Base-by-base conservation (phyloP, 2,888 invertebrate species). In the Nephrotoma appendiculata region DNA sequence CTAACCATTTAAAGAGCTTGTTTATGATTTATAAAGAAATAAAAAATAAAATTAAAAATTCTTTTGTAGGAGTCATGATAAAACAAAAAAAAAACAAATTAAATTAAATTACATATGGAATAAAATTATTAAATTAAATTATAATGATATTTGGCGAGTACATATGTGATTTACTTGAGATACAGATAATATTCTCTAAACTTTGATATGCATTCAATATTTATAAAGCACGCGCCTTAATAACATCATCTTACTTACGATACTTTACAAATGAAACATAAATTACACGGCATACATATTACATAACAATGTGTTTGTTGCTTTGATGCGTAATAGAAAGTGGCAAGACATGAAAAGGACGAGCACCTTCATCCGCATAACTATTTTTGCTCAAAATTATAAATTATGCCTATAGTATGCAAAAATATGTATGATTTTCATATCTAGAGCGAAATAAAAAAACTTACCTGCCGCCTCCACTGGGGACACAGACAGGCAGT, bases 391-490 rank as follows among this genome's bases (percentile, higher is more conserved):
- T 71, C 71, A 71, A 71, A 52, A 71, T 71, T 9, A 71, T 71
- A 71, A 71, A 71, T 31, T 31, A 71, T 31, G 71, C 71, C 31
- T 31, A 31, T 19, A 41, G 41, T 41, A 44, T 44, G 43, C 43
- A 85, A 44, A 44, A 43, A n/a, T 44, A 15, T 45, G 6, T 45
- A 31, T 45, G 42, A 44, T 71, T 86, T 86, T 86, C 41, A 71
- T 85, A 71, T 71, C 31, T 71, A 71, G 71, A 71, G 71, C 71
- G 71, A 71, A 57, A 15, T 57, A 9, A 41, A 83, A 42, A 86
- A 87, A 88, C 88, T 88, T 88, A 88, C 88, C 88, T 88, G 88
- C 86, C 88, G 87, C 87, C 88, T 88, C 88, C 88, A 88, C 87
- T 88, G 87, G 87, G 87, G 88, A 88, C 87, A 71, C 71, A 88